These are phyloP conservation scores for Erebia ligea DNA, from an alignment of 2,888 invertebrate genomes.

Conservation along the genomic window DNA sequence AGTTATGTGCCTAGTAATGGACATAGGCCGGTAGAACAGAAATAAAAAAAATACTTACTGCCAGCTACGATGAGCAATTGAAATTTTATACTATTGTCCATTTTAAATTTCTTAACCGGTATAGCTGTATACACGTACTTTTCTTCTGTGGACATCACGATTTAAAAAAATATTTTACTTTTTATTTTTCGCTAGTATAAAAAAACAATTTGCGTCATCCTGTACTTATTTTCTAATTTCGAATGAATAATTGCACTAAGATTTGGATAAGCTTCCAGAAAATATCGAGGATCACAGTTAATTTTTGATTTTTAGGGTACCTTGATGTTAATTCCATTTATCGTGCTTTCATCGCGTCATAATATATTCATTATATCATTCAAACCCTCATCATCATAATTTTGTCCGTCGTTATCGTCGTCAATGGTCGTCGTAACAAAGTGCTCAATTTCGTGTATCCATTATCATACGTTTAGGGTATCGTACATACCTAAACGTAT, in stretches of 20 bases:
- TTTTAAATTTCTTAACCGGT: constrained; percentile 36
- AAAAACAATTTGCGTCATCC: constrained; percentile 11
- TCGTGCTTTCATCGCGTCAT: too few relatives aligned
- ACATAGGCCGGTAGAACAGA: too few relatives aligned
- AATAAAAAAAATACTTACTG: constrained; percentile 46
- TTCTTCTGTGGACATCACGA: constrained; percentile 47
- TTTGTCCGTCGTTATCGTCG: too few relatives aligned
- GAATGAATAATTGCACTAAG: constrained; percentile 2
- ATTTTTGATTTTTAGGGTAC: constrained; percentile 4
- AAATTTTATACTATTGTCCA: constrained; percentile 46
- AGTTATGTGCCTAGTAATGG: too few relatives aligned
- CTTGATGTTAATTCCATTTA: background rate
- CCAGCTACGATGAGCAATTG: constrained; percentile 52
- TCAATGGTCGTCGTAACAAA: too few relatives aligned
- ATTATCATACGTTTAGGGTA: too few relatives aligned
- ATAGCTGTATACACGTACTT: constrained; percentile 45
- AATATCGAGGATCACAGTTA: background rate
- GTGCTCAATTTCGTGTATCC: too few relatives aligned
- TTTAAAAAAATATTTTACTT: background rate
- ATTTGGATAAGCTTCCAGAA: background rate
- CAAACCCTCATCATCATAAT: too few relatives aligned
- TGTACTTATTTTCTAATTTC: constrained; percentile 1
- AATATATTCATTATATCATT: too few relatives aligned
- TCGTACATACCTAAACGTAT: too few relatives aligned
- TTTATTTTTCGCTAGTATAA: background rate